Evolutionary conservation across 2,888 invertebrate species (phyloP), one percentile per base, ranked within the genome.

Genomic region (Rhagonycha fulva): DNA sequence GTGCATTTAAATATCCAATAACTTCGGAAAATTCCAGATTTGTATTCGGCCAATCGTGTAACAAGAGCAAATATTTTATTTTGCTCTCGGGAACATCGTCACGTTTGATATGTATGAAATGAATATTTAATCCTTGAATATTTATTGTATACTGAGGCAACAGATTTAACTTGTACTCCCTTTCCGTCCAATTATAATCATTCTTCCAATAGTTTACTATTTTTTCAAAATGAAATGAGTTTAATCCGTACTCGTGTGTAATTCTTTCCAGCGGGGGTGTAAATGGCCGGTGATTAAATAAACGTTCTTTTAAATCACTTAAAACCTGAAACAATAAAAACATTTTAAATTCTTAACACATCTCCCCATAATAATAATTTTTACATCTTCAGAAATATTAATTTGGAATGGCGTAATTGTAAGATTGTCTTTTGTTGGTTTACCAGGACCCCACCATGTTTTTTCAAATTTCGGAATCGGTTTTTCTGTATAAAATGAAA

Each of bases 11-110:
- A 62, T 91, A 84, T 0, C 94, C 94, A 68, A 95, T 92, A 0
- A 94, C 87, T 70, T 93, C 92, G 83, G 94, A 93, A 87, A 96
- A 96, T 87, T 97, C 97, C 14, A 93, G 89, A 1, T 96, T 90
- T 0, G 95, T 95, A 0, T 96, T 95, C 0, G 97, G 96, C 97
- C 97, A 97, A 60, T 97, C 97, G 85, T 98, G 97, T 14, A 95
- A 87, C 68, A 97, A 81, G 4, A 95, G 86, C 0, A 96, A 83
- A 0, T 95, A 94, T 0, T 93, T 81, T 0, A 92, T 69, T 79
- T 76, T 26, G 72, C 71, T 11, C 70, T 80, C 77, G 19, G 74
- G 70, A n/a, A 68, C 70, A 61, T 78, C 72, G 60, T 70, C 74
- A 0, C 92, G 91, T 85, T 92, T 92, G 0, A 90, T 89, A 80